Conservation (phyloP, 2,797 vertebrate species). For the Gymnocypris eckloni region DNA sequence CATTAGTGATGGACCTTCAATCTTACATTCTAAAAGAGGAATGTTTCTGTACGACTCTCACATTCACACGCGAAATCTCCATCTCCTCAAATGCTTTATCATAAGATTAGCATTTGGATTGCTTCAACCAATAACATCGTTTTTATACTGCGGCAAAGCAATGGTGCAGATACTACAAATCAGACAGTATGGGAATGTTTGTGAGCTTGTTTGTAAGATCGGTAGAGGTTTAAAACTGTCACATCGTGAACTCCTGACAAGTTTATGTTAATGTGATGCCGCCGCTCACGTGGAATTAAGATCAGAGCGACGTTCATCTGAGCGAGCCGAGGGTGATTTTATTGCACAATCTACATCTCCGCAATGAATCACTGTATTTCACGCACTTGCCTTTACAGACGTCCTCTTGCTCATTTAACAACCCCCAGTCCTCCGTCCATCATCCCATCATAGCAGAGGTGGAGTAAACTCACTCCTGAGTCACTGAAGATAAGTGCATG, state of each 20-base stretch:
- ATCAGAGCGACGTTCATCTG: conserved; percentile 1
- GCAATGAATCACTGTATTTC: conserved; percentile 62
- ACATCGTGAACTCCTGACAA: background rate
- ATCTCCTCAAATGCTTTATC: background rate
- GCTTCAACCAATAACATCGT: background rate
- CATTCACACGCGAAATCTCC: background rate
- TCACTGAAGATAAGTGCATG: conserved; percentile 24
- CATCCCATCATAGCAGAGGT: conserved; percentile 55
- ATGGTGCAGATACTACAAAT: conserved; percentile 29
- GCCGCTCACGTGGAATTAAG: conserved; percentile 20
- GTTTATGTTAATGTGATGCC: conserved; percentile 28
- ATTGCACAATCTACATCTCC: conserved; percentile 49
- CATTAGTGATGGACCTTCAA: background rate
- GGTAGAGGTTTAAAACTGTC: conserved; percentile 22
- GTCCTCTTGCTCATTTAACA: conserved; percentile 52
- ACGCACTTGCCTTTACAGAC: conserved; percentile 46
- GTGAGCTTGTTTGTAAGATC: conserved; percentile 21
- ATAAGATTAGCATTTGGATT: background rate
- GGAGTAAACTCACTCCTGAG: conserved; percentile 46
- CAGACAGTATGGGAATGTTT: conserved; percentile 20
- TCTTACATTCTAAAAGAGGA: background rate
- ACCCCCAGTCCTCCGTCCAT: conserved; percentile 41
- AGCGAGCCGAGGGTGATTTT: conserved; percentile 29
- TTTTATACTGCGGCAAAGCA: conserved; percentile 3
- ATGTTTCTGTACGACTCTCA: background rate